Conservation (phyloP, 2,113 vertebrate genomes). For the Mobula hypostoma region DNA sequence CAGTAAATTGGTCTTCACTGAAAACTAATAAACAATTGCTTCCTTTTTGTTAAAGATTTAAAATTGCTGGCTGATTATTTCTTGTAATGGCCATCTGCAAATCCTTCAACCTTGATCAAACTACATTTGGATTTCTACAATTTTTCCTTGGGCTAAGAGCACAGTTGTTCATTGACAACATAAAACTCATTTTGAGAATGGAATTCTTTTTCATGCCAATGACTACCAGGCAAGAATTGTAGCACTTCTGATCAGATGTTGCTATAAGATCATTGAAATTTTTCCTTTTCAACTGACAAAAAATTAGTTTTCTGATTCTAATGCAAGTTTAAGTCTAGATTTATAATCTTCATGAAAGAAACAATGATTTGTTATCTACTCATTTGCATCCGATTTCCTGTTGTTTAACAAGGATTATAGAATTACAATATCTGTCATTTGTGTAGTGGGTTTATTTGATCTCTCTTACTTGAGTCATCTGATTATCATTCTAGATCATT, state of each 20-base stretch:
- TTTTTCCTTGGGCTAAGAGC: background rate
- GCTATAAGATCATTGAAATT: background rate
- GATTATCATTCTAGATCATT: conserved; percentile 52
- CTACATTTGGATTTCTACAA: background rate
- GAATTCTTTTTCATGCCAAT: background rate
- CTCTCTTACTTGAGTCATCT: background rate
- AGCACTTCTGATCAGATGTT: background rate
- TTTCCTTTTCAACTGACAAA: background rate
- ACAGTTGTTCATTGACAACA: background rate
- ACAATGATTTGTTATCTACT: background rate
- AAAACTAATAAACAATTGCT: background rate
- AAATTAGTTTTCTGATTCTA: background rate
- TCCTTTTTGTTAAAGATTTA: background rate
- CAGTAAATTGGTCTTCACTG: background rate
- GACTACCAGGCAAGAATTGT: background rate
- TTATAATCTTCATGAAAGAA: background rate
- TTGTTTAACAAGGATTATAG: background rate
- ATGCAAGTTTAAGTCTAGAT: background rate
- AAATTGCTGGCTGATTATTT: background rate
- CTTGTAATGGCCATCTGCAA: background rate
- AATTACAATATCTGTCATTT: background rate
- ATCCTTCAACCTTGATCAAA: background rate
- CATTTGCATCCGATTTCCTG: background rate
- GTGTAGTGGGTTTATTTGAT: background rate
- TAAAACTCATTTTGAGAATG: background rate